Evolutionary conservation across 2,888 invertebrate species (phyloP).

Genomic region (Alviniconcha strummeri): DNA sequence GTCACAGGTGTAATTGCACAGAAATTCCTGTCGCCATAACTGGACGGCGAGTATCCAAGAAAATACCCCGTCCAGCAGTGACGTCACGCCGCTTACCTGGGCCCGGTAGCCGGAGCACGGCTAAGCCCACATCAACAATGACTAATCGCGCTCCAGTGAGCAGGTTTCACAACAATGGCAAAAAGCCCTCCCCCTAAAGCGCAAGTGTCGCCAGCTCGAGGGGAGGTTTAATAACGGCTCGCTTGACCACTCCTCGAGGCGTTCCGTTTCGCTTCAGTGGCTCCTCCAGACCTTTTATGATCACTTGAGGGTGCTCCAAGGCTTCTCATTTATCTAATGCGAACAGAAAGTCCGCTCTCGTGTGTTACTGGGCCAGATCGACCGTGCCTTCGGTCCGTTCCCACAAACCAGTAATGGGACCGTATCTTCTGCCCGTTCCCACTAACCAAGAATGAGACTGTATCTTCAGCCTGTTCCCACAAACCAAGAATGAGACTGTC

Average conservation of each 20-base stretch:
- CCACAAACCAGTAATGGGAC: too few species aligned
- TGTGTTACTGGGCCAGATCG: not conserved
- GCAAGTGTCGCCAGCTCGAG: not conserved
- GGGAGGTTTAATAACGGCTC: slow-evolving; percentile 24
- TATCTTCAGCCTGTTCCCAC: too few species aligned
- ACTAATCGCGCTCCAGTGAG: slow-evolving; percentile 19
- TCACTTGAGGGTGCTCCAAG: not conserved
- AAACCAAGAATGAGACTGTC: too few species aligned
- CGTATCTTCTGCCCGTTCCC: too few species aligned
- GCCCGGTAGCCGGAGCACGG: not conserved
- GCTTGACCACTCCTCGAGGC: slow-evolving; percentile 20
- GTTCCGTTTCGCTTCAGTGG: not conserved
- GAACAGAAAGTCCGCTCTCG: not conserved
- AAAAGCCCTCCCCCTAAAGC: slow-evolving; percentile 9
- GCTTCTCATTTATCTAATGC: not conserved
- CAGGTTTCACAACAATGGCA: slow-evolving; percentile 24
- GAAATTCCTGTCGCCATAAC: slow-evolving; percentile 14
- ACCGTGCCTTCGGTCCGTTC: not conserved
- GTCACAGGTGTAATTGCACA: slow-evolving; percentile 16
- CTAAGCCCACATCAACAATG: slow-evolving; percentile 27
- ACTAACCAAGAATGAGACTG: too few species aligned
- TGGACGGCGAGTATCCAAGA: slow-evolving; percentile 11
- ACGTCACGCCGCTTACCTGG: slow-evolving; percentile 1
- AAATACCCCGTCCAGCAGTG: not conserved
- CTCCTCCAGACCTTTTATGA: not conserved